Percentiles rank a stretch among this genome's conserved stretches.
Evolutionary conservation across 2,888 invertebrate genomes (phyloP).

Genomic region (Masnerella sp.): DNA sequence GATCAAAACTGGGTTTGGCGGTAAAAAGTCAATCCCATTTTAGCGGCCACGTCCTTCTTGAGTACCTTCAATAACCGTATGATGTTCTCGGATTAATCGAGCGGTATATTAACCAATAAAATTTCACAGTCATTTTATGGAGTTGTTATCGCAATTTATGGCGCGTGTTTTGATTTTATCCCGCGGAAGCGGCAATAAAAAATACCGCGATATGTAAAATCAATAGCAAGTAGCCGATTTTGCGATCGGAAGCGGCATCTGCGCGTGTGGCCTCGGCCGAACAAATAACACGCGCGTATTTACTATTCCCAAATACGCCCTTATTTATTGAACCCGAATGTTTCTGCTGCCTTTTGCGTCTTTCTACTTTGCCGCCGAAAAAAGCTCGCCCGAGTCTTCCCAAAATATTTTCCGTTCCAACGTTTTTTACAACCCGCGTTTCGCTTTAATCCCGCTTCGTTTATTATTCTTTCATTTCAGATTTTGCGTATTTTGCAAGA

Average conservation of each 20-base stretch:
- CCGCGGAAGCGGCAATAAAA: slow-evolving; percentile 32
- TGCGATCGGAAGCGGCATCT: slow-evolving; percentile 29
- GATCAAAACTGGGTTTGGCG: background rate
- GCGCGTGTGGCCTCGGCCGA: slow-evolving; percentile 5
- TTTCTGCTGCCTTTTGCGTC: too few relatives aligned
- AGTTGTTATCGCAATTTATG: slow-evolving; percentile 50
- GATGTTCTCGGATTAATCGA: slow-evolving; percentile 39
- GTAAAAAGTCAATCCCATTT: slow-evolving; percentile 29
- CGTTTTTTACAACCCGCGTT: too few relatives aligned
- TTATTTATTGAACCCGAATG: too few relatives aligned
- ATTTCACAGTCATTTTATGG: slow-evolving; percentile 44
- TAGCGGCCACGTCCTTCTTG: slow-evolving; percentile 13
- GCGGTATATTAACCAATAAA: slow-evolving; percentile 45
- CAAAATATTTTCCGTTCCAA: too few relatives aligned
- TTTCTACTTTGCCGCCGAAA: too few relatives aligned
- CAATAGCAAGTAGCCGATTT: slow-evolving; percentile 35
- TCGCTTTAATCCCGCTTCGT: too few relatives aligned
- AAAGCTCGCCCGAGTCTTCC: too few relatives aligned
- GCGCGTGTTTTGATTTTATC: slow-evolving; percentile 53
- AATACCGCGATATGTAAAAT: slow-evolving; percentile 38
- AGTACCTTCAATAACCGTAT: slow-evolving; percentile 32
- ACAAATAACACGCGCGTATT: slow-evolving; percentile 9
- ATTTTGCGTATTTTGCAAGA: too few relatives aligned
- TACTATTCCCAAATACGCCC: background rate
- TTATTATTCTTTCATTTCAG: too few relatives aligned